Evolutionary conservation across 1,140 invertebrate genomes (phyloP).

Genomic region (Drosophila aff.): DNA sequence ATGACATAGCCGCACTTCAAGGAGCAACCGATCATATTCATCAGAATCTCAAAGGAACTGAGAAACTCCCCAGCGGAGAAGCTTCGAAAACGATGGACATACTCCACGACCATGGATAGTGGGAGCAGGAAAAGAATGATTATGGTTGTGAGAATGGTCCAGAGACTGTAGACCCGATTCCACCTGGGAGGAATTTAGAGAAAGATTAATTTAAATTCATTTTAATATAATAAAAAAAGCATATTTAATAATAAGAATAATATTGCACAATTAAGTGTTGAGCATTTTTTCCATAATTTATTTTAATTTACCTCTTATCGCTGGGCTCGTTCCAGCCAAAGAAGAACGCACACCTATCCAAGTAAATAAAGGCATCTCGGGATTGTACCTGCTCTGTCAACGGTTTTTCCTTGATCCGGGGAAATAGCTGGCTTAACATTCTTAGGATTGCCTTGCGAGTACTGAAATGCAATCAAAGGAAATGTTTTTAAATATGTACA

Average conservation of each 20-base stretch:
- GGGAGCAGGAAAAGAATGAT: conserved; percentile 20
- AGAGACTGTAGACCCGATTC: conserved; percentile 6
- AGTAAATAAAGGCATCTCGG: conserved; percentile 53
- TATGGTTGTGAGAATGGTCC: not conserved
- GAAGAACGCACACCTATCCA: conserved; percentile 34
- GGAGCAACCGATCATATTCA: conserved; percentile 50
- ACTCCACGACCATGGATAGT: conserved; percentile 33
- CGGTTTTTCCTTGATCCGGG: conserved; percentile 13
- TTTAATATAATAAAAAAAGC: no score
- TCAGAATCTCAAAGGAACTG: conserved; percentile 49
- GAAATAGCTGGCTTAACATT: conserved; percentile 53
- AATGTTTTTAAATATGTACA: not conserved
- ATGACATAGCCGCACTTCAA: conserved; percentile 44
- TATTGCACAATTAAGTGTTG: not conserved
- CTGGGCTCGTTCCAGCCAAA: conserved; percentile 48
- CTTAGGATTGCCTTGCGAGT: not conserved
- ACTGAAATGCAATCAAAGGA: not conserved
- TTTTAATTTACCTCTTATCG: not conserved
- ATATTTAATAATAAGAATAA: no score
- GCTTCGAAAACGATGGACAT: conserved; percentile 31
- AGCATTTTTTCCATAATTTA: not conserved
- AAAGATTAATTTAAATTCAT: no score
- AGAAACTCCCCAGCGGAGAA: conserved; percentile 59
- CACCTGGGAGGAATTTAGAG: not conserved
- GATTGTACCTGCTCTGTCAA: conserved; percentile 24